Conservation (phyloP, 2,113 vertebrate genomes). For the Channa maculata region DNA sequence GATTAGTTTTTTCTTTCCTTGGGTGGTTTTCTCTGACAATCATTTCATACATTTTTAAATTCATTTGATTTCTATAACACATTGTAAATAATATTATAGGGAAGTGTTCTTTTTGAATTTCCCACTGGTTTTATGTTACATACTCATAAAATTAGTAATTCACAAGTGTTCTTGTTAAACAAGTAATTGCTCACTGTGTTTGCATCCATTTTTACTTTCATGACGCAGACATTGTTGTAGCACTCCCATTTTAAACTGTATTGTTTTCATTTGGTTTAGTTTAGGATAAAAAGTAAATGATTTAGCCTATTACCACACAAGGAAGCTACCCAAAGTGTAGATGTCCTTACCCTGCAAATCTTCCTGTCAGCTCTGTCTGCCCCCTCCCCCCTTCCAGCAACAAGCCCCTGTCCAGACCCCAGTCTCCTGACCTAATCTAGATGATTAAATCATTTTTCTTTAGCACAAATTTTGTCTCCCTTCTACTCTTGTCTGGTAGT, state of each 20-base stretch:
- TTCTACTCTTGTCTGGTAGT: conserved; percentile 71
- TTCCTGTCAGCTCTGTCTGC: conserved; percentile 67
- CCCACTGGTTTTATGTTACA: too few relatives aligned
- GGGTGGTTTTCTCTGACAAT: too few relatives aligned
- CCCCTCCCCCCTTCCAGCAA: conserved; percentile 60
- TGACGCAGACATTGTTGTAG: neutral
- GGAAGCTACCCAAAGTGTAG: conserved; percentile 58
- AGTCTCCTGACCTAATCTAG: conserved; percentile 85
- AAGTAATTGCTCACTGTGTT: too few relatives aligned
- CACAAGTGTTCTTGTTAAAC: too few relatives aligned
- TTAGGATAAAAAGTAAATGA: conserved; percentile 11
- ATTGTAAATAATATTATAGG: too few relatives aligned
- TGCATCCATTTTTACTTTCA: neutral
- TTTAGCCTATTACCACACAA: conserved; percentile 46
- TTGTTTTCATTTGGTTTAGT: conserved; percentile 7
- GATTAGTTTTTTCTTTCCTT: too few relatives aligned
- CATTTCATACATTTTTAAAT: too few relatives aligned
- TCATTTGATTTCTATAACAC: too few relatives aligned
- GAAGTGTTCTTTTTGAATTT: too few relatives aligned
- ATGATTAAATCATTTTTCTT: conserved; percentile 83
- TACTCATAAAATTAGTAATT: too few relatives aligned
- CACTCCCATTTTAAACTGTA: neutral
- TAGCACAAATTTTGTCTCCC: conserved; percentile 76
- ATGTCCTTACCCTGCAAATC: conserved; percentile 67
- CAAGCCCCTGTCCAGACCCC: conserved; percentile 74